A percentile compares a stretch with the other conserved stretches of the same genome.
phyloP scores from a whole-genome alignment of 1,140 invertebrate species.

The Cataglyphis hispanica region DNA sequence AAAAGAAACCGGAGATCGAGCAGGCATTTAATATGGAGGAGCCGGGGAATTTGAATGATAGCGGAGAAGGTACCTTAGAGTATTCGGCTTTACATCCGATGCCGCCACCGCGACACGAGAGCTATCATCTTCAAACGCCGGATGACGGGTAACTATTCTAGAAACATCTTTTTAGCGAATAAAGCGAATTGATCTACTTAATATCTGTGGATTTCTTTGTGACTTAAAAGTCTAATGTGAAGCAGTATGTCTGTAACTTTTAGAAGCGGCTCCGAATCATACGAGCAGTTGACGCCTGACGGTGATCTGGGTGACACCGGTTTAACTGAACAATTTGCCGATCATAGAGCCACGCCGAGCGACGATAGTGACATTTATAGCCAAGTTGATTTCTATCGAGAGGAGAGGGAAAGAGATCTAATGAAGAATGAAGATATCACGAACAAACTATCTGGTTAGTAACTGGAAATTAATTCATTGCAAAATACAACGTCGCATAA shows the following conservation, averaged over 20 bases:
- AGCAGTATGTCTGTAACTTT: slow-evolving; percentile 87
- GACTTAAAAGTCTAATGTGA: slow-evolving; percentile 84
- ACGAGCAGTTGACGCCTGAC: slow-evolving; percentile 91
- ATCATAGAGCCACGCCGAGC: slow-evolving; percentile 86
- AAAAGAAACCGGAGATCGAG: slow-evolving; percentile 97
- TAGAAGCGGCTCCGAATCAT: slow-evolving; percentile 93
- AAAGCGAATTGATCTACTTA: not conserved
- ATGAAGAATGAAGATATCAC: slow-evolving; percentile 82
- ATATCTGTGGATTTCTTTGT: not conserved
- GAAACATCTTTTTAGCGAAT: slow-evolving; percentile 21
- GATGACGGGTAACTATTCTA: slow-evolving; percentile 88
- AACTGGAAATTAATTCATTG: not conserved
- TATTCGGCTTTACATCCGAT: slow-evolving; percentile 89
- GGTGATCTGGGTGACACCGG: slow-evolving; percentile 86
- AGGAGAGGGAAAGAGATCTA: slow-evolving; percentile 83
- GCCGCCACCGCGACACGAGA: slow-evolving; percentile 91
- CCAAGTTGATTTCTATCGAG: slow-evolving; percentile 87
- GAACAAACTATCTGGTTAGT: slow-evolving; percentile 83
- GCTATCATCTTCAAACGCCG: slow-evolving; percentile 89
- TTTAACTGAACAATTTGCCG: slow-evolving; percentile 85
- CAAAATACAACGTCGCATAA: not conserved
- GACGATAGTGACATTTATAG: slow-evolving; percentile 92
- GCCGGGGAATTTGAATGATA: slow-evolving; percentile 88
- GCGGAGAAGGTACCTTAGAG: slow-evolving; percentile 91
- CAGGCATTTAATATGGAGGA: slow-evolving; percentile 96